phyloP scores from a whole-genome alignment of 2,797 vertebrate genomes.

The Oryzias sinensis region DNA sequence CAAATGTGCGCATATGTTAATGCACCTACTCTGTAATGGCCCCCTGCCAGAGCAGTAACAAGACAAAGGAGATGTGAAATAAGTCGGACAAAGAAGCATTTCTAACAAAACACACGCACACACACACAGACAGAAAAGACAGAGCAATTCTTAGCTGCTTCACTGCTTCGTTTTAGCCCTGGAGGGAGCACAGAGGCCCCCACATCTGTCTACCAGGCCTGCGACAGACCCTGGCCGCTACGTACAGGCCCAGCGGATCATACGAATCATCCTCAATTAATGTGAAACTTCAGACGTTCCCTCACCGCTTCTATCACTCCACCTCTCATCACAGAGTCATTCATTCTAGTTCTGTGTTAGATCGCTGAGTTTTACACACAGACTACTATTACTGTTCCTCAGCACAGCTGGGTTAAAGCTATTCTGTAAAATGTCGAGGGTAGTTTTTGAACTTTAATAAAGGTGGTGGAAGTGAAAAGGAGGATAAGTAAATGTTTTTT shows the following conservation, averaged over 20 bases:
- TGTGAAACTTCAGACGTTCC: constrained; percentile 71
- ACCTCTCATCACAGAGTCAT: constrained; percentile 63
- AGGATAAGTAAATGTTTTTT: constrained; percentile 35
- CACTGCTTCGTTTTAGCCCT: constrained; percentile 66
- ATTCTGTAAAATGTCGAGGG: constrained; percentile 62
- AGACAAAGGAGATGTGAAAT: constrained; percentile 74
- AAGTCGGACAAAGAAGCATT: constrained; percentile 59
- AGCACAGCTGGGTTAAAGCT: constrained; percentile 53
- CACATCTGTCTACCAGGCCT: constrained; percentile 81
- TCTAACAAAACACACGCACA: constrained; percentile 25
- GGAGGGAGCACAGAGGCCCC: constrained; percentile 67
- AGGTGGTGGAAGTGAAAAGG: constrained; percentile 30
- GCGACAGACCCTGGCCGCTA: constrained; percentile 68
- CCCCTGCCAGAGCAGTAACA: constrained; percentile 71
- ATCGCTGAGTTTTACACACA: constrained; percentile 66
- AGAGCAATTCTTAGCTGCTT: constrained; percentile 72
- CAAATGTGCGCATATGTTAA: constrained; percentile 79
- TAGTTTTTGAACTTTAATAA: constrained; percentile 53
- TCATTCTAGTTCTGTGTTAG: constrained; percentile 55
- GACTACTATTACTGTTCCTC: constrained; percentile 59
- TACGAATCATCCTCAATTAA: constrained; percentile 77
- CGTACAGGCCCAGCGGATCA: constrained; percentile 68
- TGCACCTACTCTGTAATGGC: constrained; percentile 59
- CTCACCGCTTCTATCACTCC: constrained; percentile 51
- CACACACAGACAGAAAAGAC: constrained; percentile 49